Evolutionary conservation across 2,113 vertebrate genomes (phyloP).

Genomic region (Thermophis baileyi): DNA sequence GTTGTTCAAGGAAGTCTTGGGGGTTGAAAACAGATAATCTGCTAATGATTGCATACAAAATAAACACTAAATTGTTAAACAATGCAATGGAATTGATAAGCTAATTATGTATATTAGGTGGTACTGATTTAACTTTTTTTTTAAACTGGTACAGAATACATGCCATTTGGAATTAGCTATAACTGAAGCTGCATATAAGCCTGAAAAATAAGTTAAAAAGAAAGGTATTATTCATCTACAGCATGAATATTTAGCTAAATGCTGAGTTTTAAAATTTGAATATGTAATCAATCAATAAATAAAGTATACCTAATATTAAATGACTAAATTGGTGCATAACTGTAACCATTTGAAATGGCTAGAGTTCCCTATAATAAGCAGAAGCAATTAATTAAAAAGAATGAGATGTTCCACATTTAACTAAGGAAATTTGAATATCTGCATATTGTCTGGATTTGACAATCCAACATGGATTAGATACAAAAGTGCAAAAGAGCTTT

Average conservation of each 20-base stretch:
- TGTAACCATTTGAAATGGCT: not conserved
- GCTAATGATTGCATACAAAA: not conserved
- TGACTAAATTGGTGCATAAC: not conserved
- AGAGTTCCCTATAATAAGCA: not conserved
- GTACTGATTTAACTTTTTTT: not conserved
- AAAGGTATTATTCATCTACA: not conserved
- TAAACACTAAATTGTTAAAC: not conserved
- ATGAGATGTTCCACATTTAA: not conserved
- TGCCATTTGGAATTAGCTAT: not conserved
- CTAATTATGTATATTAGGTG: not conserved
- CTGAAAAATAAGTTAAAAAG: not conserved
- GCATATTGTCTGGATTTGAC: not conserved
- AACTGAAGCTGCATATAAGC: not conserved
- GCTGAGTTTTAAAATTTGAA: not conserved
- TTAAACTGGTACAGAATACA: not conserved
- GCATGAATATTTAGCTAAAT: not conserved
- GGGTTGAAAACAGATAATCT: not conserved
- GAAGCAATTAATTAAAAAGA: not conserved
- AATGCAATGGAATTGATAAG: not conserved
- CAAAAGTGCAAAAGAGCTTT: not conserved
- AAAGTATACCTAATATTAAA: not conserved
- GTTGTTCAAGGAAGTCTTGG: not conserved
- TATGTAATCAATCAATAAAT: not conserved
- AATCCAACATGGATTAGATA: not conserved
- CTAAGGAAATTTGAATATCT: not conserved